Evolutionary conservation across 1,140 invertebrate genomes (phyloP), one percentile per base, ranked within the genome.

Genomic region (Saccostrea cuccullata): DNA sequence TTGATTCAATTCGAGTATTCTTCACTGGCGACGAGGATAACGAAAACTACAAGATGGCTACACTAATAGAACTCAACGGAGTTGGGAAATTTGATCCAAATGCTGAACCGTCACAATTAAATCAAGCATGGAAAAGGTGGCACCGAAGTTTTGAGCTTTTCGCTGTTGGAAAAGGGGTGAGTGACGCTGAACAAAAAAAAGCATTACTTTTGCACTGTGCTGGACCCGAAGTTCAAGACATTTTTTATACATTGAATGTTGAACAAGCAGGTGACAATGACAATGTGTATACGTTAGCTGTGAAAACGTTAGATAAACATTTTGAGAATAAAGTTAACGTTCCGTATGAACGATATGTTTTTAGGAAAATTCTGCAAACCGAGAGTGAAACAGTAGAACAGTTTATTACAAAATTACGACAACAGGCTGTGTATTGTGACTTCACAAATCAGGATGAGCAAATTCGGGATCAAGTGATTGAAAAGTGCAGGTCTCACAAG

Each of bases 121-220:
- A 60, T 4, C 23, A 73, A 23, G 1, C 77, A 26, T 92, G 89
- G 91, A 84, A 58, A 64, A 67, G 90, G 58, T 92, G 90, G 91
- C 20, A 87, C 2, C 56, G 87, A 23, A 70, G 83, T 36, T 92
- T 92, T 83, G 82, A 90, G 55, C 73, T 88, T 12, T 91, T 84
- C 40, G 55, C 85, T 11, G 30, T 40, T 12, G 91, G 86, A 47
- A 91, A 90, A 40, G 86, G 87, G 13, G 70, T 91, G n/a, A 86
- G 13, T 67, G 85, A 91, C 47, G 17, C 2, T 0, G 82, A 87
- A 23, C 88, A 89, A 60, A 89, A 87, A 40, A 87, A 84, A 67
- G 87, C 87, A 55, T 84, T 91, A 6, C 86, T 91, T 26, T 73
- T 92, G n/a, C 90, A 90, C 67, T 60, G 83, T 89, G 90, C 90